Percentiles rank a stretch among this genome's conserved stretches.
Evolutionary conservation across 2,888 invertebrate species (phyloP).

Genomic region (Dynastes maya): DNA sequence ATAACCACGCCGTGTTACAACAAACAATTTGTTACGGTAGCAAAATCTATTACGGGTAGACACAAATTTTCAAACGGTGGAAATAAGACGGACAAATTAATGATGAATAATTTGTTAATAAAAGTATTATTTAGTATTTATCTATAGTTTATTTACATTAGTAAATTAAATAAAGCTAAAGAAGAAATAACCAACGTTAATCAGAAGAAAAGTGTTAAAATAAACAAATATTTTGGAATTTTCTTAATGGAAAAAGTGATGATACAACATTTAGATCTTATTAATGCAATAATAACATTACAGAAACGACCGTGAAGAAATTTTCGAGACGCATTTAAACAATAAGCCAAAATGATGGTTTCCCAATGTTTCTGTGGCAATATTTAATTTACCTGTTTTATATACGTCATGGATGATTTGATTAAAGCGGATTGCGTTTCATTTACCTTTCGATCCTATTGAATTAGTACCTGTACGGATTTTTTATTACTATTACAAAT

Average conservation of each 20-base stretch:
- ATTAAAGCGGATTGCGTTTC: constrained; percentile 38
- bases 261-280: not conserved
- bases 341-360: constrained; percentile 6
- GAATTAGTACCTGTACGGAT: constrained; percentile 30
- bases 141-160: constrained; percentile 16
- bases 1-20: not conserved
- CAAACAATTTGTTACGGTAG: not conserved
- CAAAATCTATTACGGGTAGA: not conserved
- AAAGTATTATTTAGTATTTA: constrained; percentile 20
- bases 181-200: constrained; percentile 14
- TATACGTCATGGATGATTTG: constrained; percentile 34
- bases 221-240: not conserved
- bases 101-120: constrained; percentile 3
- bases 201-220: not conserved
- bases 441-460: constrained; percentile 24
- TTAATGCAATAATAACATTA: constrained; percentile 7
- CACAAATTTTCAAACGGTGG: not conserved
- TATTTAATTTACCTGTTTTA: constrained; percentile 3
- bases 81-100: not conserved
- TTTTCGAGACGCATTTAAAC: constrained; percentile 13
- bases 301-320: constrained; percentile 12
- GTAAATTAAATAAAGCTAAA: constrained; percentile 36
- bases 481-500: constrained; percentile 21
- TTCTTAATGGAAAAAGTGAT: not conserved
- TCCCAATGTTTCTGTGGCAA: constrained; percentile 19